Evolutionary conservation across 2,113 vertebrate species (phyloP).

Genomic region (Nyctibius bracteatus): DNA sequence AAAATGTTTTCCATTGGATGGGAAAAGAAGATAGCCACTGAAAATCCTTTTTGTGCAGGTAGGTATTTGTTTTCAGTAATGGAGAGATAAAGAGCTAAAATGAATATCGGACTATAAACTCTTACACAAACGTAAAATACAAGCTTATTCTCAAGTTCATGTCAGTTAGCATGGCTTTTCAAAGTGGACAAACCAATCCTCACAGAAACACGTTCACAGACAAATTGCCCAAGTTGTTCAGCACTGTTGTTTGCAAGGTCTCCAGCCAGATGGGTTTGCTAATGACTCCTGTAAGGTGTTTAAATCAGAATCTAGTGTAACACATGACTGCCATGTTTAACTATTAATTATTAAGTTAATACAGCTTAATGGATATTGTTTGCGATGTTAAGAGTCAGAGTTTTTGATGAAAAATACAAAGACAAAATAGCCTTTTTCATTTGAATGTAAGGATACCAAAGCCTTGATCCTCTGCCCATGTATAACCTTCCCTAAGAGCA

Average conservation of each 20-base stretch:
- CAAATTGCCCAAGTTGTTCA: background rate
- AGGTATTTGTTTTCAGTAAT: background rate
- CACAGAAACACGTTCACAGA: background rate
- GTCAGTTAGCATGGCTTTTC: background rate
- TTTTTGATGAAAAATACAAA: background rate
- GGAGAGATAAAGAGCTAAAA: background rate
- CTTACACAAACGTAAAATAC: too few relatives aligned
- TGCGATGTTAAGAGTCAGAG: background rate
- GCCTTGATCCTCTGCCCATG: background rate
- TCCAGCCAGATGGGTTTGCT: slow-evolving; percentile 55
- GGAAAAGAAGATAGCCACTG: background rate
- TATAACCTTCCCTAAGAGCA: background rate
- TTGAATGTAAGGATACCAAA: background rate
- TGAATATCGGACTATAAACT: background rate
- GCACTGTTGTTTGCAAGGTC: slow-evolving; percentile 27
- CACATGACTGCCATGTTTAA: slow-evolving; percentile 52
- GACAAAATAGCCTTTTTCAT: background rate
- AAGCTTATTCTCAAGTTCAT: background rate
- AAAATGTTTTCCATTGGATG: background rate
- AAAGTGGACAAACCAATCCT: background rate
- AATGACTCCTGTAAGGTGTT: slow-evolving; percentile 58
- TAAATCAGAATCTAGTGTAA: slow-evolving; percentile 22
- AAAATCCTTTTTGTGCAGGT: background rate
- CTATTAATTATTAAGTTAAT: slow-evolving; percentile 34
- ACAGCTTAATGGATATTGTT: background rate